phyloP scores from a whole-genome alignment of 2,888 invertebrate species.

The Oligia fasciuncula region DNA sequence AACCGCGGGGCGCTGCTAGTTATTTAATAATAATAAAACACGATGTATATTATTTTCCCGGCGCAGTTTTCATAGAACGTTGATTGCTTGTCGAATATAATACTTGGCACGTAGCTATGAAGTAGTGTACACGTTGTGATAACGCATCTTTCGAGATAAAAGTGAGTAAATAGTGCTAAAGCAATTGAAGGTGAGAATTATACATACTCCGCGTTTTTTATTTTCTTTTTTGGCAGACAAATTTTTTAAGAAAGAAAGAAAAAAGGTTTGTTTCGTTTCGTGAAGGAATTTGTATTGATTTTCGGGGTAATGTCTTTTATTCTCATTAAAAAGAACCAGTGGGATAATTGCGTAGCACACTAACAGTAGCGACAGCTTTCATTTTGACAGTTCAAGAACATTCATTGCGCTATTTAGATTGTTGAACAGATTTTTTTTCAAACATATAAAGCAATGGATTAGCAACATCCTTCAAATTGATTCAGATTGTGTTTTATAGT shows the following conservation, averaged over 20 bases:
- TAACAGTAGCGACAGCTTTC: too few species aligned
- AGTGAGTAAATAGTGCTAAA: conserved; percentile 46
- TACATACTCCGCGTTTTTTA: neutral
- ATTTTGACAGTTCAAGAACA: too few species aligned
- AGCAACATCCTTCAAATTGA: too few species aligned
- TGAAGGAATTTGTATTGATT: neutral
- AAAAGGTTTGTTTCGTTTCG: too few species aligned
- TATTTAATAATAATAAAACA: conserved; percentile 11
- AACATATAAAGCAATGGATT: too few species aligned
- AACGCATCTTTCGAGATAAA: conserved; percentile 58
- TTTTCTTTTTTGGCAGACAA: neutral
- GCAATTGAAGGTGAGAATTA: conserved; percentile 48
- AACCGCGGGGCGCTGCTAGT: too few species aligned
- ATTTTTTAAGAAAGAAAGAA: neutral
- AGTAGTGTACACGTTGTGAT: conserved; percentile 55
- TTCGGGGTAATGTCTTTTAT: neutral
- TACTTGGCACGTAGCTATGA: conserved; percentile 47
- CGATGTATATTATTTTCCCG: conserved; percentile 26
- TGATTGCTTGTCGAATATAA: conserved; percentile 51
- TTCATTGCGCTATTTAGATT: too few species aligned
- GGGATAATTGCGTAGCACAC: too few species aligned
- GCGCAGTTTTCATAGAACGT: conserved; percentile 34
- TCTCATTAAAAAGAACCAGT: too few species aligned
- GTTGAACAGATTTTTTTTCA: neutral
- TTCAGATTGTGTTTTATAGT: too few species aligned